phyloP scores from a whole-genome alignment of 2,888 invertebrate species.

The Synergus itoensis region DNA sequence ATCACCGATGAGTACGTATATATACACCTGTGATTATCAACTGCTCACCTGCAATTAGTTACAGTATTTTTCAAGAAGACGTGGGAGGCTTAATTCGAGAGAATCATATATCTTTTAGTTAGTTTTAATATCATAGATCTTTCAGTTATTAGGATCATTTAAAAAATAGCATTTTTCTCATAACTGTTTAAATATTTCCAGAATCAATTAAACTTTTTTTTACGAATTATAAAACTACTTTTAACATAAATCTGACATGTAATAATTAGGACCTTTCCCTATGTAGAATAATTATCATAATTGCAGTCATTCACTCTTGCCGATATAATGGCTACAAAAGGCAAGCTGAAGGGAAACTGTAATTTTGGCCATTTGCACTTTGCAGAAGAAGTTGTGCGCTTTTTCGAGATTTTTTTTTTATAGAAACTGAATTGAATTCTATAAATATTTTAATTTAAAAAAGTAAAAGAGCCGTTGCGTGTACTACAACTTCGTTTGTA shows the following conservation, averaged over 20 bases:
- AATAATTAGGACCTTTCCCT: too few relatives aligned
- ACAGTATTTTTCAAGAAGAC: constrained; percentile 17
- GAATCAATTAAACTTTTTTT: background rate
- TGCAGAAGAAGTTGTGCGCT: background rate
- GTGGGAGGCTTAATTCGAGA: constrained; percentile 9
- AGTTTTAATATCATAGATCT: too few relatives aligned
- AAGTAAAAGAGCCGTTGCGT: constrained; percentile 1
- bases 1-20: background rate
- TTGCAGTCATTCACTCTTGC: too few relatives aligned
- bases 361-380: too few relatives aligned
- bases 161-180: background rate
- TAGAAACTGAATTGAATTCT: background rate
- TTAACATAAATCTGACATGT: too few relatives aligned
- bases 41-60: constrained; percentile 28
- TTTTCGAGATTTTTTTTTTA: background rate
- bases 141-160: background rate
- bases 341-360: too few relatives aligned
- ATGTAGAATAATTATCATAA: too few relatives aligned
- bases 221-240: background rate
- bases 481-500: constrained; percentile 1
- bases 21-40: constrained; percentile 14
- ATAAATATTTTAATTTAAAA: background rate
- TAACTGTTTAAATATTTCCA: background rate
- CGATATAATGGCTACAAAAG: too few relatives aligned
- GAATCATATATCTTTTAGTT: too few relatives aligned